phyloP scores from a whole-genome alignment of 2,797 vertebrate species.

The Limosa lapponica region DNA sequence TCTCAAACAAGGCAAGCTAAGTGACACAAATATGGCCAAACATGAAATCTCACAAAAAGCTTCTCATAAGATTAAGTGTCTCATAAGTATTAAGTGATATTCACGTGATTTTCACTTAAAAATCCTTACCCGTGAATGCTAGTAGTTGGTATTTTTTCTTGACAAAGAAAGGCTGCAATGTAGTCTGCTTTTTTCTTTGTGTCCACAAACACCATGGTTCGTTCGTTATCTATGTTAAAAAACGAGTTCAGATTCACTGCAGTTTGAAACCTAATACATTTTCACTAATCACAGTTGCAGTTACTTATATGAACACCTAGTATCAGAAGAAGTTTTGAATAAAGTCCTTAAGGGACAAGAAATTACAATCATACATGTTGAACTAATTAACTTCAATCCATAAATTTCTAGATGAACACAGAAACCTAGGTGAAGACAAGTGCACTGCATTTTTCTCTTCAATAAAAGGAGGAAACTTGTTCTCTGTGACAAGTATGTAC shows the following conservation, averaged over 20 bases:
- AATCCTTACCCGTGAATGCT: conserved; percentile 92
- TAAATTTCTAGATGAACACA: neutral
- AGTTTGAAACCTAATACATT: neutral
- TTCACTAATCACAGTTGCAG: neutral
- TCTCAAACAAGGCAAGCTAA: neutral
- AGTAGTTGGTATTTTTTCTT: conserved; percentile 89
- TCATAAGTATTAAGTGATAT: neutral
- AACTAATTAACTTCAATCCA: neutral
- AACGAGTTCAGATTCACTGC: neutral
- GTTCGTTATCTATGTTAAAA: conserved; percentile 79
- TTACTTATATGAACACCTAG: neutral
- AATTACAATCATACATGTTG: too few relatives aligned
- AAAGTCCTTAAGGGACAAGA: neutral
- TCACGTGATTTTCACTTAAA: neutral
- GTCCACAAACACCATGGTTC: conserved; percentile 95
- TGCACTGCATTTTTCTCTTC: neutral
- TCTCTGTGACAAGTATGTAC: neutral
- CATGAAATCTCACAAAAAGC: neutral
- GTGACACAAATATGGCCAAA: neutral
- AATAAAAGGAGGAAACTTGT: neutral
- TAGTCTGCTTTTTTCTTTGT: conserved; percentile 94
- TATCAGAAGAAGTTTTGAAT: neutral
- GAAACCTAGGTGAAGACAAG: neutral
- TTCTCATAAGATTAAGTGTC: neutral
- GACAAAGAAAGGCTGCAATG: conserved; percentile 90